These are phyloP conservation scores for Pipra filicauda DNA, from an alignment of 2,113 vertebrate genomes.

Conservation along the genomic window DNA sequence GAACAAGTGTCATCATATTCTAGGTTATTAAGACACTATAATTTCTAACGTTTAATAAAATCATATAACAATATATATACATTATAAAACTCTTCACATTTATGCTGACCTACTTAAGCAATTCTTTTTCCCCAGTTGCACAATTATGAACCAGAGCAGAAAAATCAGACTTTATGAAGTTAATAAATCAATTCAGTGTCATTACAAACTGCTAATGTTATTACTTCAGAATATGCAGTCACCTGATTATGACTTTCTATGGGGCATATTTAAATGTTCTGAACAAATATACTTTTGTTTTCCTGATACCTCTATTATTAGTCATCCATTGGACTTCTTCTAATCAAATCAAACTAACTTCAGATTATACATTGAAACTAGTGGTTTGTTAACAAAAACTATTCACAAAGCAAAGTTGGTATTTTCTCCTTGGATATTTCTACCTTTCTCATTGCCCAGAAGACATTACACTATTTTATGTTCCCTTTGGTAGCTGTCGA, in stretches of 20 bases:
- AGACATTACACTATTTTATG: background rate
- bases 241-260: background rate
- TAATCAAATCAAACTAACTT: background rate
- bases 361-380: background rate
- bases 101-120: constrained; percentile 43
- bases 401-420: background rate
- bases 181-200: constrained; percentile 42
- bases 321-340: background rate
- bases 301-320: background rate
- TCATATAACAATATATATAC: background rate
- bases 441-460: background rate
- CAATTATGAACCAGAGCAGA: constrained; percentile 51
- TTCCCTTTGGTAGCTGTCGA: background rate
- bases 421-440: background rate
- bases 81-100: constrained; percentile 10
- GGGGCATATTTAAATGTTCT: background rate
- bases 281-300: background rate
- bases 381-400: background rate
- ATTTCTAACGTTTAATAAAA: background rate
- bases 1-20: background rate
- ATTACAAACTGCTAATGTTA: background rate
- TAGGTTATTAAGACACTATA: background rate
- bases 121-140: constrained; percentile 16
- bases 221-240: background rate
- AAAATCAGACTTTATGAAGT: constrained; percentile 43